Evolutionary conservation across 2,888 invertebrate genomes (phyloP).

Genomic region (Rapana venosa): DNA sequence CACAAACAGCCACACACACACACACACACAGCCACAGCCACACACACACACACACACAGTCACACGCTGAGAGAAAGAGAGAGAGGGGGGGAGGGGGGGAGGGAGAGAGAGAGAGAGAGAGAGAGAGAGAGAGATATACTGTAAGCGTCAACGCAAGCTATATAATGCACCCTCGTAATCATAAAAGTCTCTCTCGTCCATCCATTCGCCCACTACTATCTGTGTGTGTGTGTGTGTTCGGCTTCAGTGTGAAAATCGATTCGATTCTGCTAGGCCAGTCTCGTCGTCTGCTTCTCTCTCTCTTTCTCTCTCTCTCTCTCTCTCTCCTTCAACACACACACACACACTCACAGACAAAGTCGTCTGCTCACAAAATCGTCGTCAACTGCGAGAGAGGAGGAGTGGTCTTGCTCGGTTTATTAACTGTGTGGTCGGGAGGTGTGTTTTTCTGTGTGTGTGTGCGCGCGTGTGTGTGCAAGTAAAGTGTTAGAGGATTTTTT

Average conservation of each 20-base stretch:
- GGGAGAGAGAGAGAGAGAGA: not conserved
- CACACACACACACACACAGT: not conserved
- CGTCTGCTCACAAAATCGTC: not conserved
- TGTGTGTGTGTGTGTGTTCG: not conserved
- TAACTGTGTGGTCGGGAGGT: not conserved
- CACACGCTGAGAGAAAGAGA: not conserved
- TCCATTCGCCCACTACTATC: not conserved
- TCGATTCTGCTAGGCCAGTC: not conserved
- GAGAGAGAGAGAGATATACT: not conserved
- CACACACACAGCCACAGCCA: not conserved
- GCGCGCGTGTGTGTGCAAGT: too few species aligned
- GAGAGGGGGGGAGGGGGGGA: not conserved
- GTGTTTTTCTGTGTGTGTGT: too few species aligned
- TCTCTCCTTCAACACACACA: constrained; percentile 20
- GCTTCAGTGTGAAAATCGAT: not conserved
- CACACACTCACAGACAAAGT: not conserved
- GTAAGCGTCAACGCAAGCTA: not conserved
- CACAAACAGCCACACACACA: not conserved
- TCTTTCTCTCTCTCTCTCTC: constrained; percentile 34
- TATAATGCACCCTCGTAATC: too few species aligned
- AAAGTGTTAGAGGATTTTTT: too few species aligned
- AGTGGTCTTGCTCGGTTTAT: not conserved
- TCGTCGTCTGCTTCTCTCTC: constrained; percentile 27
- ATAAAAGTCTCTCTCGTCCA: not conserved
- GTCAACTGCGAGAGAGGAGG: too few species aligned